Evolutionary conservation across 1,140 invertebrate species (phyloP), one percentile per base, ranked within the genome.

Genomic region (Brachionus koreanus): DNA sequence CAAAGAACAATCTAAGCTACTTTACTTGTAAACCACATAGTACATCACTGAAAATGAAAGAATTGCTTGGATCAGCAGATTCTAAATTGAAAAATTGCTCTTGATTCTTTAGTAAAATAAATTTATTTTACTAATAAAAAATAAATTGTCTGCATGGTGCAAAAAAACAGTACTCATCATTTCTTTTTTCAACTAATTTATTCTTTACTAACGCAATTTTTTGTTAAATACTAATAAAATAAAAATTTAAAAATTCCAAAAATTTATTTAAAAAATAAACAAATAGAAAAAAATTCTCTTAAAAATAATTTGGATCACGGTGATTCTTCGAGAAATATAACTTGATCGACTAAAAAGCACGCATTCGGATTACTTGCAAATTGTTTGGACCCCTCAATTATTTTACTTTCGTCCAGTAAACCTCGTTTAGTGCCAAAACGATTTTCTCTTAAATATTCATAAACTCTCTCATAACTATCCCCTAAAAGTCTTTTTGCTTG

Each of bases 271-370:
- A 39, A 69, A 39, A 35, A 69, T 19, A 23, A 33, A 65, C 25
- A 33, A 65, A 65, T 7, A 37, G 13, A 69, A 69, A 69, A 42
- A 37, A 13, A 35, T 4, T 39, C 10, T 39, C 0, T 49, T 29
- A n/a, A n/a, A 29, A 29, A 29, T 29, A 3, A 2, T 29, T 25
- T 25, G 1, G 16, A 2, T 77, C 39, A 46, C 16, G 43, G 33
- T 52, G 52, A 77, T 77, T 87, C 86, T 83, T 88, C 88, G 35
- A 88, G 84, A 84, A 88, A 88, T 6, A 88, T 79, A 16, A 88
- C 84, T 81, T 88, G 88, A 74, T 88, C 88, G 9, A 88, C 86
- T 29, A 87, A 83, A 74, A 88, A 88, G 84, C 88, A 88, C 82
- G 87, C 86, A 84, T 85, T 86, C 3, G 86, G 85, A 83, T 88